These are phyloP conservation scores for Catamblyrhynchus diadema DNA, from an alignment of 2,797 vertebrate genomes.

Conservation along the genomic window DNA sequence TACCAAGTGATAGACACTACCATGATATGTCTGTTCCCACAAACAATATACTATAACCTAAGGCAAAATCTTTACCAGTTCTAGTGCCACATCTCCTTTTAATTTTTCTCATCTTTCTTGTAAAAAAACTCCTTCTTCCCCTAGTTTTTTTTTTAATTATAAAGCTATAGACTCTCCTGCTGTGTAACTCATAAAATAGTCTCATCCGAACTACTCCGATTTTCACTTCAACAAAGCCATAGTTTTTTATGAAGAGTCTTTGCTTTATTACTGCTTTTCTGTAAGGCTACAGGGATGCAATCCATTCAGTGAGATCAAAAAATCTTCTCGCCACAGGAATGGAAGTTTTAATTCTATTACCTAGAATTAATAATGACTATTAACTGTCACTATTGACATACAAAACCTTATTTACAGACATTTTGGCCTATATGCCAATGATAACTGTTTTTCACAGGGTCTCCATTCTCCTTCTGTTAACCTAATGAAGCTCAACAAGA, in stretches of 20 bases:
- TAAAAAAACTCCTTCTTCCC: not conserved
- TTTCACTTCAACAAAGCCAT: not conserved
- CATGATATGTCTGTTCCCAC: fast-evolving
- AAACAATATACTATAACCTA: not conserved
- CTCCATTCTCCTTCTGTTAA: not conserved
- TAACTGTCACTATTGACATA: not conserved
- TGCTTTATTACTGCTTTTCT: not conserved
- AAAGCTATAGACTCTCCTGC: not conserved
- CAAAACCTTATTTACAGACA: not conserved
- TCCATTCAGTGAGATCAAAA: not conserved
- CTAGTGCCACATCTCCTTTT: not conserved
- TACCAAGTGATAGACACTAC: not conserved
- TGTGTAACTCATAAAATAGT: not conserved
- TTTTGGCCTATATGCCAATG: not conserved
- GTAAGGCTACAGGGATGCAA: not conserved
- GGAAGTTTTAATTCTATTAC: not conserved
- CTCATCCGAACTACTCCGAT: not conserved
- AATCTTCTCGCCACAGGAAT: not conserved
- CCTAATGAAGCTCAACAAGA: not conserved
- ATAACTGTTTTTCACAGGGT: not conserved
- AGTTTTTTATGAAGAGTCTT: not conserved
- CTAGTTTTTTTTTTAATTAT: not conserved
- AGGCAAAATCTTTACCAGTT: not conserved
- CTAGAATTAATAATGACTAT: not conserved
- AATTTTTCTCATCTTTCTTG: not conserved